These are phyloP conservation scores for Nycteola revayana DNA, from an alignment of 2,888 invertebrate species.

Conservation along the genomic window DNA sequence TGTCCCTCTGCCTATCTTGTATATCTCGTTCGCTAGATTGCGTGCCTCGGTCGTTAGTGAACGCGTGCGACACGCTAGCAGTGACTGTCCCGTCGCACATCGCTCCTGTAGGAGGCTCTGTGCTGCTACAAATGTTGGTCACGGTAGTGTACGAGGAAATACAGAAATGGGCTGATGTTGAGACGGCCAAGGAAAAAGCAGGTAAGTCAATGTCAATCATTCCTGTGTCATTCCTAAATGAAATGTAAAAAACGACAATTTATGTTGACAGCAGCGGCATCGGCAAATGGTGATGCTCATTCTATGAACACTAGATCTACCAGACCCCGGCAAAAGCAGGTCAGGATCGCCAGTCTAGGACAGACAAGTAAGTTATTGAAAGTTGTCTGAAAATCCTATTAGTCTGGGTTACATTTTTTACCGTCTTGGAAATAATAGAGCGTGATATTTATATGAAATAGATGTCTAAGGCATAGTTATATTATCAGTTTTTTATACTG, in stretches of 20 bases:
- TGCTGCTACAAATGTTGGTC: constrained; percentile 87
- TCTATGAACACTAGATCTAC: constrained; percentile 42
- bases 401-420: no score
- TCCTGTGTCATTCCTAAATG: no score
- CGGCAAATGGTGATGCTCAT: constrained; percentile 58
- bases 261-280: constrained; percentile 36
- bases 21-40: constrained; percentile 87
- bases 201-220: constrained; percentile 35
- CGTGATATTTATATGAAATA: no score
- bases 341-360: constrained; percentile 53
- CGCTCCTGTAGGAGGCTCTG: constrained; percentile 86
- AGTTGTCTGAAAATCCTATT: not conserved
- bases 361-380: constrained; percentile 58
- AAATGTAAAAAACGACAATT: no score
- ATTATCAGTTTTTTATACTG: no score
- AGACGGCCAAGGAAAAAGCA: constrained; percentile 54
- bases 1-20: constrained; percentile 86
- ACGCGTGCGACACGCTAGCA: constrained; percentile 84
- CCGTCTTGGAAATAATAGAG: no score
- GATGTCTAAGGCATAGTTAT: no score
- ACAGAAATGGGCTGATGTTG: constrained; percentile 73
- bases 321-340: constrained; percentile 53
- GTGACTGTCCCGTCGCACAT: constrained; percentile 86
- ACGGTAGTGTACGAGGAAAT: constrained; percentile 86
- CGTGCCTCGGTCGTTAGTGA: constrained; percentile 81